Base-by-base conservation (phyloP, 2,113 vertebrate species). In the Prochilodus magdalenae region DNA sequence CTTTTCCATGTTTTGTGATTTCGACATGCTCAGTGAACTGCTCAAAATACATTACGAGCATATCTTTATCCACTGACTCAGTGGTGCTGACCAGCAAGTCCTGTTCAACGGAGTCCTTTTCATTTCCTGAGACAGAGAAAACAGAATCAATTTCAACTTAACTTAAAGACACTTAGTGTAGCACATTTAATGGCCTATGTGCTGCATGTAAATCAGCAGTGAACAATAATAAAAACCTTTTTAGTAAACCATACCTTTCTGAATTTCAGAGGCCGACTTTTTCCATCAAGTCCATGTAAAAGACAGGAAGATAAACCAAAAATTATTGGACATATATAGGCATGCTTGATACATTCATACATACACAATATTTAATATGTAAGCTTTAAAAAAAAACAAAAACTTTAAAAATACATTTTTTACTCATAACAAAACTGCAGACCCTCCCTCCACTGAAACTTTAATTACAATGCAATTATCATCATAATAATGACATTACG, bases 21-120 rank as follows among this genome's bases (percentile, higher is more conserved):
- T 71, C 49, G 29, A 74, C 36, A 2, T 86, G 73, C 7, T 82
- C 76, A 30, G 83, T 67, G 71, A 87, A 87, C 51, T 83, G 86
- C 53, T 91, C 89, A 79, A 90, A 87, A 59, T 90, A 90, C 79
- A 90, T 55, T 47, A 22, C 29, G 36, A 91, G 77, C 12, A 77
- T 77, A 0, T 90, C 79, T n/a, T 83, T 80, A 1, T 80, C 40
- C 22, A 76, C 15, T 4, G 62, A 51, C 26, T 36, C 24, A 4
- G 36, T 26, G 16, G 69, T 71, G 22, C 30, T 81, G 12, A 87
- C 76, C 4, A 80, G 70, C n/a, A 77, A 20, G 26, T 71, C 11
- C 6, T 69, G 49, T 62, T 5, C 12, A 26, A 60, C 33, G 10
- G 44, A 12, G 16, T 33, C 20, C 29, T 71, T 24, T 59, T 67